Conservation (phyloP, 2,888 invertebrate species). For the Nemapogon koenigi region DNA sequence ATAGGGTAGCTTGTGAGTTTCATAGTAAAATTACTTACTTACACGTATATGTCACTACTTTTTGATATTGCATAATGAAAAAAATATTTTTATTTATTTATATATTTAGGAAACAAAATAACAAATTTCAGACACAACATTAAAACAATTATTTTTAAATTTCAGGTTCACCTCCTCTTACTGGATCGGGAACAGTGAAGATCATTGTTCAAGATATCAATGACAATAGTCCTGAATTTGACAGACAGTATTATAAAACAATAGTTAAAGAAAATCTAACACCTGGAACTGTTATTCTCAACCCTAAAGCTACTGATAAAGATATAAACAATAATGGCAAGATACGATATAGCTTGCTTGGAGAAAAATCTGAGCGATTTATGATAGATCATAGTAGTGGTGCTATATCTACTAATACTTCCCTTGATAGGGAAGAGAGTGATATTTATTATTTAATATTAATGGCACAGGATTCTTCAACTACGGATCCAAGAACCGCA, state of each 20-base stretch:
- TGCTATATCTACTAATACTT: constrained; percentile 73
- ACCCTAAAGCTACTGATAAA: constrained; percentile 80
- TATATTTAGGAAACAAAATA: too few species aligned
- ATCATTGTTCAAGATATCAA: constrained; percentile 93
- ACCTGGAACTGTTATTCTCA: constrained; percentile 77
- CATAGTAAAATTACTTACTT: too few species aligned
- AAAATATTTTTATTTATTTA: too few species aligned
- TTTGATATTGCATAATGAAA: too few species aligned
- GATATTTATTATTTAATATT: constrained; percentile 80
- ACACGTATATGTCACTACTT: too few species aligned
- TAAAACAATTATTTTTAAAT: too few species aligned
- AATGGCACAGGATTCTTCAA: constrained; percentile 88
- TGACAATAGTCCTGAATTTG: constrained; percentile 91
- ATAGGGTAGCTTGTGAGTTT: too few species aligned
- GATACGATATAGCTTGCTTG: constrained; percentile 84
- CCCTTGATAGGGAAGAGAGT: constrained; percentile 81
- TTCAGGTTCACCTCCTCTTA: constrained; percentile 88
- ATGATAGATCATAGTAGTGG: constrained; percentile 81
- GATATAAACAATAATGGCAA: constrained; percentile 87
- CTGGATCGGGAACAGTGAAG: constrained; percentile 89
- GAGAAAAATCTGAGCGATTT: constrained; percentile 83
- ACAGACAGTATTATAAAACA: constrained; percentile 79
- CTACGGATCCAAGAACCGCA: constrained; percentile 82
- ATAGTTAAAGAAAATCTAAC: constrained; percentile 84
- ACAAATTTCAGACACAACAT: too few species aligned